Percentiles rank a stretch among this genome's conserved stretches.
Evolutionary conservation across 2,113 vertebrate genomes (phyloP).

Genomic region (Sceloporus undulatus): DNA sequence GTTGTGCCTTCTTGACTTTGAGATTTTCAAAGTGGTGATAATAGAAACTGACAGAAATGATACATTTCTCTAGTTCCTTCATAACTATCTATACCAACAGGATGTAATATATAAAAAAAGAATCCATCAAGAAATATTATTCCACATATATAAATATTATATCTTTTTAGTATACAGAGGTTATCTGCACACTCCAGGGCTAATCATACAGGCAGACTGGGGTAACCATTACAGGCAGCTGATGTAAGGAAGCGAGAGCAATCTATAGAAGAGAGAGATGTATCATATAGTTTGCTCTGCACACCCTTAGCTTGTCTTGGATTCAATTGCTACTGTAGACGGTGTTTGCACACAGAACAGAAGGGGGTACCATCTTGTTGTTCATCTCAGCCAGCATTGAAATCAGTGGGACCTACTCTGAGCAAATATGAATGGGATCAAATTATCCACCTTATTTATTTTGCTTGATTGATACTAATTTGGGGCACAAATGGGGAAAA

Average conservation of each 20-base stretch:
- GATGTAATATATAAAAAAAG: not conserved
- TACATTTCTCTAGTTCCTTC: conserved; percentile 40
- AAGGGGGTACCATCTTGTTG: too few relatives aligned
- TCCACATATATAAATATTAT: not conserved
- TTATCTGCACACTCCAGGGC: not conserved
- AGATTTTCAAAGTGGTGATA: conserved; percentile 3
- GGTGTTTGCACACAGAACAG: too few relatives aligned
- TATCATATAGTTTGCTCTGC: not conserved
- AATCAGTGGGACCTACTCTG: not conserved
- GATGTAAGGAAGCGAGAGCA: not conserved
- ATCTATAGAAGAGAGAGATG: not conserved
- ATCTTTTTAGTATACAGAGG: not conserved
- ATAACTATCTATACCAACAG: conserved; percentile 16
- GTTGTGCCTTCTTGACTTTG: not conserved
- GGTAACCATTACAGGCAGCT: not conserved
- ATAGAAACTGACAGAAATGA: conserved; percentile 25
- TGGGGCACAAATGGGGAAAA: not conserved
- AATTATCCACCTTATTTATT: too few relatives aligned
- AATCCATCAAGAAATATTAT: conserved; percentile 17
- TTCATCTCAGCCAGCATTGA: too few relatives aligned
- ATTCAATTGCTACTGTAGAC: too few relatives aligned
- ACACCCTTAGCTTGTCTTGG: too few relatives aligned
- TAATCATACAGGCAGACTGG: not conserved
- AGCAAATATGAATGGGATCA: not conserved
- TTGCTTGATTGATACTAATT: not conserved